Evolutionary conservation across 1,140 invertebrate genomes (phyloP), one percentile per base, ranked within the genome.

Genomic region (Plodia interpunctella): DNA sequence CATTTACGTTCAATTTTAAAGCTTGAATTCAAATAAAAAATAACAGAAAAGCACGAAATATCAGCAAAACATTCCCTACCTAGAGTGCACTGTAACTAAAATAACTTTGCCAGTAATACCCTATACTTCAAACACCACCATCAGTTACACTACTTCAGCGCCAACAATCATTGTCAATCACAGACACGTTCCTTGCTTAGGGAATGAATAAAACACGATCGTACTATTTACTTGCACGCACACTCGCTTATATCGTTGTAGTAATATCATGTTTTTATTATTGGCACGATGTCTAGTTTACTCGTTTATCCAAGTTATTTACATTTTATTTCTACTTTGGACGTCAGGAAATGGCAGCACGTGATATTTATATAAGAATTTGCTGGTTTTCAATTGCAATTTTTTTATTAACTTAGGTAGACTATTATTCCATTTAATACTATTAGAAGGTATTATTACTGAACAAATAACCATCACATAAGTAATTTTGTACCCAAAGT

Each of bases 91-190:
- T n/a, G 5, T 15, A n/a, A 15, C 38, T 44, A 44, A 44, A 44
- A 44, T 44, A 63, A 49, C 28, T 52, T 64, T 49, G 57, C 61
- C 13, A 3, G 38, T 44, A 44, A 17, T 15, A 15, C n/a, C 30
- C 6, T 44, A 15, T n/a, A 44, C 38, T 44, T 32, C n/a, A 32
- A 32, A 32, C 21, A 25, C 9, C n/a, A 38, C 35, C 8, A 13
- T 11, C 2, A 38, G 35, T 2, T 38, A 38, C 11, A 38, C 11
- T 38, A 38, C 35, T 13, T 8, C 8, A 38, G 35, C 13, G 5
- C 8, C 13, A 38, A 38, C 35, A 38, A 38, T 38, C 35, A 38
- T 38, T 38, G 35, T 38, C 35, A 38, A 38, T 38, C 35, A 38
- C 35, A 38, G 8, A 38, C 35, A 38, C 35, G 35, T 38, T 38